Base-by-base conservation (phyloP, 2,113 vertebrate genomes). In the Ptychochromis oligacanthus region DNA sequence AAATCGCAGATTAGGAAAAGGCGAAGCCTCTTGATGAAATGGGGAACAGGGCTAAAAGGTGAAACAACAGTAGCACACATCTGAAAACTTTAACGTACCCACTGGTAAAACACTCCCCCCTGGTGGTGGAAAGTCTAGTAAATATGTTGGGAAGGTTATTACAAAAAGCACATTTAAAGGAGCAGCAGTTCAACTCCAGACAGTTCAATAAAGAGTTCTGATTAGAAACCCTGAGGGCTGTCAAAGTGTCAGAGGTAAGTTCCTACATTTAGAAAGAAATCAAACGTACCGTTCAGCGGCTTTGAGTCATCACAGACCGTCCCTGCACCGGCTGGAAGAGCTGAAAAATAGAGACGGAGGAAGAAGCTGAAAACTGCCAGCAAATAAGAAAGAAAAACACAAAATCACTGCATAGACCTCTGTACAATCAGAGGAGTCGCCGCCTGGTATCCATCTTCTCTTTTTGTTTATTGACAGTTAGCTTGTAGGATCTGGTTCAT, bases 231-330 rank as follows among this genome's bases (percentile, higher is more conserved):
- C 43, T 7, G 17, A 31, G 20, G 17, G 65, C 24, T 72, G 43
- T 52, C 24, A 26, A 70, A 52, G 24, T 70, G 15, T 26, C 5
- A 26, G 15, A 1, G 64, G 22, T 49, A 28, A 49, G 24, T 70
- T 31, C 20, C 10, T 28, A 70, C 17, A 52, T 52, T 70, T 70
- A 54, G 43, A 11, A 49, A 8, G 13, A 20, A 65, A 52, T 31
- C 1, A 14, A 58, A 82, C 89, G 64, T 84, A 96, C 96, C 93
- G 58, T 87, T 94, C 43, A 96, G 88, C 2, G 93, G 84, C 87
- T 96, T 96, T 6, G 87, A 62, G 58, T 95, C 93, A 12, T 94
- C 94, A 81, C 95, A 95, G 46, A 91, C 87, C 22, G 88, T 49
- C n/a, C 28, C 93, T 8, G 94, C 75, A n/a, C 83, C 88, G 2